A percentile compares a stretch with the other conserved stretches of the same genome.
These are phyloP conservation scores for Philotrypesis tridentata DNA, from an alignment of 1,140 invertebrate genomes.

Conservation along the genomic window DNA sequence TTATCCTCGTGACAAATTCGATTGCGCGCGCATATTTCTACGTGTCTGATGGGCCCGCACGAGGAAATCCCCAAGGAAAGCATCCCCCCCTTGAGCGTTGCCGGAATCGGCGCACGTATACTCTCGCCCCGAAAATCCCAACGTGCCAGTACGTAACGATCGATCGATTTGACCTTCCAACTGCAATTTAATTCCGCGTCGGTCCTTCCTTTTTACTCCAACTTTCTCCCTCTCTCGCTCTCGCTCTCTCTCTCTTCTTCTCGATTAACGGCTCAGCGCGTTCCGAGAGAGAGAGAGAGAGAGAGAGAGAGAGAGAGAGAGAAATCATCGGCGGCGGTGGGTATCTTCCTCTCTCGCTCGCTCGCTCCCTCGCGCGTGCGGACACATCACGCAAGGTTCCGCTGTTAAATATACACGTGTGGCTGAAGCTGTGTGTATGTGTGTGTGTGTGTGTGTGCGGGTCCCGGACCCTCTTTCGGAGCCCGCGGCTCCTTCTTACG, in stretches of 20 bases:
- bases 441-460: neutral
- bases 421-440: neutral
- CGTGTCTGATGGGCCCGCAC: too few species aligned
- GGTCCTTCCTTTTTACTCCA: neutral
- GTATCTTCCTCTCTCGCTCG: constrained; percentile 6
- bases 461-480: constrained; percentile 35
- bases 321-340: constrained; percentile 16
- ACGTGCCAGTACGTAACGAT: constrained; percentile 10
- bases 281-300: neutral
- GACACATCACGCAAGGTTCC: constrained; percentile 35
- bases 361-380: neutral
- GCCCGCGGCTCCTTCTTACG: constrained; percentile 47
- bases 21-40: too few species aligned
- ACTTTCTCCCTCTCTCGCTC: neutral
- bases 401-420: constrained; percentile 37
- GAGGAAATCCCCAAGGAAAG: too few species aligned
- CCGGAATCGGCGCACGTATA: neutral
- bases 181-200: constrained; percentile 48
- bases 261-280: constrained; percentile 22
- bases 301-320: constrained; percentile 7
- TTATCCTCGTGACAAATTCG: too few species aligned
- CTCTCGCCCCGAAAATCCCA: constrained; percentile 15
- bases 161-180: constrained; percentile 47
- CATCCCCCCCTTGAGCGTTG: neutral
- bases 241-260: neutral